Evolutionary conservation across 2,888 invertebrate genomes (phyloP), one percentile per base, ranked within the genome.

Genomic region (Dryomyza anilis): DNA sequence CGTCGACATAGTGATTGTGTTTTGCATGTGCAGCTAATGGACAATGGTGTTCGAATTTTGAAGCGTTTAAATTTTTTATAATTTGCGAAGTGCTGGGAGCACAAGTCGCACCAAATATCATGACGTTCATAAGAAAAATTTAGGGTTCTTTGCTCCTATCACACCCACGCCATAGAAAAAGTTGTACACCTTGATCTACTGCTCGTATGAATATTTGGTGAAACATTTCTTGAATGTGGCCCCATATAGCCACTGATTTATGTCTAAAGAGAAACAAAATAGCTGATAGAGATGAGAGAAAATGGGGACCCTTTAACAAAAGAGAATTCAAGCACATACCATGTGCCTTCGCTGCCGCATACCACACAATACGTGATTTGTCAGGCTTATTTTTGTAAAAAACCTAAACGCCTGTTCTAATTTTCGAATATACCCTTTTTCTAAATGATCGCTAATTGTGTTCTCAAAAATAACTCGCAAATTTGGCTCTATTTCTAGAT

Each of bases 161-260:
- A 29, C 63, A 56, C 36, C 25, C 43, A 10, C 74, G 64, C 75
- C 76, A 79, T 14, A 77, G 55, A 66, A 78, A 75, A 3, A 77
- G 63, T 52, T 76, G 72, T 1, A 74, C 72, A 52, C 75, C 58
- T 67, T 74, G 73, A 62, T 78, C 76, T 60, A 71, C 69, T 3
- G 60, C 5, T 7, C 62, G 48, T 14, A 79, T 72, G 30, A 67
- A 67, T 12, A 74, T 59, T 12, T 73, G 64, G 3, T 74, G 66
- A 27, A 74, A 76, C 73, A 76, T 75, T 68, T 67, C 69, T 63
- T 52, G 65, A 1, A 76, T 72, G 63, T 76, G 75, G 2, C 70
- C 75, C 21, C 69, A 66, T 10, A 82, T 21, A 46, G 65, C 65
- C 3, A 65, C 46, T 1, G 59, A 4, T 46, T 64, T 64, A 50